Conservation (phyloP, 2,888 invertebrate species). For the Sussaba pulchella region DNA sequence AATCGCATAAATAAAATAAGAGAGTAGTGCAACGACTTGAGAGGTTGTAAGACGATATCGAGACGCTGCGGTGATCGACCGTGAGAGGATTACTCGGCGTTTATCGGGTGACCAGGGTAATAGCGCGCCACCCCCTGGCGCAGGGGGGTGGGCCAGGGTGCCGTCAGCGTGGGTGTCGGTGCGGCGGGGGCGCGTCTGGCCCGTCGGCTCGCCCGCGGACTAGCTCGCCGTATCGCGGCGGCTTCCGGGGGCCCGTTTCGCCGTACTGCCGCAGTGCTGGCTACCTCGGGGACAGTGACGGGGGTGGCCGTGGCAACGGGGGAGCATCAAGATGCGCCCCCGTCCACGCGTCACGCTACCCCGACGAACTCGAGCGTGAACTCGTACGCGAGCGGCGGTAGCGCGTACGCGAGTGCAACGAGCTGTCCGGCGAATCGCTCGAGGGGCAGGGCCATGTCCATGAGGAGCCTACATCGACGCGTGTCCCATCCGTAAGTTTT, state of each 20-base stretch:
- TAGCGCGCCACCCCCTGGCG: slow-evolving; percentile 86
- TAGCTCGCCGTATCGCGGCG: slow-evolving; percentile 85
- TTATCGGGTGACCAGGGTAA: slow-evolving; percentile 58
- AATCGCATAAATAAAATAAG: background rate
- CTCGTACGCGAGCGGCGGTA: slow-evolving; percentile 67
- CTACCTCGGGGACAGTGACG: slow-evolving; percentile 73
- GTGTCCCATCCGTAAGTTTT: slow-evolving; percentile 83
- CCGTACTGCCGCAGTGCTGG: slow-evolving; percentile 84
- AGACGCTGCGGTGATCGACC: slow-evolving; percentile 11
- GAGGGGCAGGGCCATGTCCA: slow-evolving; percentile 80
- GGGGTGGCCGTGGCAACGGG: slow-evolving; percentile 75
- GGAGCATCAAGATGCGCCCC: slow-evolving; percentile 73
- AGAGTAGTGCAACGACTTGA: slow-evolving; percentile 7
- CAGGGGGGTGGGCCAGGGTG: slow-evolving; percentile 85
- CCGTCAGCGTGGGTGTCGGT: slow-evolving; percentile 87
- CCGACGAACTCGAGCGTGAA: slow-evolving; percentile 69
- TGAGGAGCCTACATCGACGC: slow-evolving; percentile 82
- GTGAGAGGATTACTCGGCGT: slow-evolving; percentile 11
- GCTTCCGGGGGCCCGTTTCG: slow-evolving; percentile 86
- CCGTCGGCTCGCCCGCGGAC: slow-evolving; percentile 84
- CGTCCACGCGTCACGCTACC: slow-evolving; percentile 74
- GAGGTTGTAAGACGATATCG: background rate
- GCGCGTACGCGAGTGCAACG: slow-evolving; percentile 68
- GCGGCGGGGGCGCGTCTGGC: slow-evolving; percentile 89
- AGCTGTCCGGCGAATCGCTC: slow-evolving; percentile 73